Evolutionary conservation across 1,140 invertebrate species (phyloP), one percentile per base, ranked within the genome.

Genomic region (Pemphigus obesinymphae): DNA sequence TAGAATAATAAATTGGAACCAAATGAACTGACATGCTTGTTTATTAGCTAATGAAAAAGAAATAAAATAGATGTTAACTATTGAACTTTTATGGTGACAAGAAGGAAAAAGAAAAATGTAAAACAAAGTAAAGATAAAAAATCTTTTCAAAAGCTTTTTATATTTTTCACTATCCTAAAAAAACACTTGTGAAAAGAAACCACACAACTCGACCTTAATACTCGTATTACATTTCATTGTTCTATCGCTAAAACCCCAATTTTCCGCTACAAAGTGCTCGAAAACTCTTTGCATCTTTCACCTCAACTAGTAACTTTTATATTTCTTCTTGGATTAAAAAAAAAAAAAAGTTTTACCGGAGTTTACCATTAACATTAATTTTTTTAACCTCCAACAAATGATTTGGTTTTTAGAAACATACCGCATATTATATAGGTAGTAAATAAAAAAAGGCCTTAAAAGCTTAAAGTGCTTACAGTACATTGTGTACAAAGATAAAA

Each of bases 211-310:
- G 72, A 76, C 72, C 50, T 76, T 37, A 76, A 76, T 76, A 76
- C n/a, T n/a, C n/a, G n/a, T n/a, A n/a, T 58, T 55, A 20, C 11
- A 55, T 76, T 76, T 76, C 73, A 76, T 76, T 76, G 48, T 76
- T 37, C 73, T 58, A 40, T 37, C 29, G 34, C 73, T 76, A 37
- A 55, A 76, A 76, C 50, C 34, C 29, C 73, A 55, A 55, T 76
- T 34, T 76, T 55, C 50, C 48, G 31, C 50, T n/a, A 23, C 31
- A 55, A 23, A 76, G 34, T 55, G 50, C 29, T 76, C 34, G 45
- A 23, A 55, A 55, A 76, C 29, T 48, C 43, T 48, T 48, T 72
- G 70, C 70, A 48, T 72, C 29, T 72, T 72, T 72, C n/a, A 72
- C 70, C 17, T 13, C 23, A 3, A 4, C 40, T 29, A 8, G 70